Conservation (phyloP, 2,888 invertebrate genomes). For the Harpalus rubripes region DNA sequence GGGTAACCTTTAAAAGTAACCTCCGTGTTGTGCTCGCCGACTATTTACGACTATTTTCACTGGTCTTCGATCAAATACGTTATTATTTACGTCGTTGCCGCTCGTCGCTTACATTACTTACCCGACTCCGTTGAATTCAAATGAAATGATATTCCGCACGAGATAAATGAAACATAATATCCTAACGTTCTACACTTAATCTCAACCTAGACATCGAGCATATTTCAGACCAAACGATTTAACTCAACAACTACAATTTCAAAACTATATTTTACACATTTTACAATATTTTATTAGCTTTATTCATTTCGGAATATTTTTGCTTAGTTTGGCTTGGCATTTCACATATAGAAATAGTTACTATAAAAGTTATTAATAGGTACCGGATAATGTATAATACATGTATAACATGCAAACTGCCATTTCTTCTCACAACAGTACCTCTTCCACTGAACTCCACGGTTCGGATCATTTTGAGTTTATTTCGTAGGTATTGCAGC, state of each 20-base stretch:
- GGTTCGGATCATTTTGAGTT: no score
- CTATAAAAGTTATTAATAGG: no score
- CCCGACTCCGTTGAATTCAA: neutral
- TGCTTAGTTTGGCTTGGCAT: no score
- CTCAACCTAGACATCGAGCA: neutral
- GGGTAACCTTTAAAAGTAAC: conserved; percentile 61
- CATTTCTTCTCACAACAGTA: no score
- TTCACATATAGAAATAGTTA: no score
- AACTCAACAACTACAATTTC: neutral
- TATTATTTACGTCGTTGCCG: conserved; percentile 22
- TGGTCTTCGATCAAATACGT: conserved; percentile 46
- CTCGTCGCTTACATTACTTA: neutral
- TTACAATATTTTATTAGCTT: neutral
- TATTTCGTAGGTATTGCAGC: no score
- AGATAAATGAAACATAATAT: neutral
- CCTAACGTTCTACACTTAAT: neutral
- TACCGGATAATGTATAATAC: no score
- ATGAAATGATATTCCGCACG: conserved; percentile 5
- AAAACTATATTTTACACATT: neutral
- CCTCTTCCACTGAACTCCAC: no score
- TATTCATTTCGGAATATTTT: neutral
- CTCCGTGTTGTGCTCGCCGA: conserved; percentile 50
- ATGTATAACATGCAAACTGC: no score
- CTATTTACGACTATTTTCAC: conserved; percentile 51
- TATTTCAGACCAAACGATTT: neutral